Evolutionary conservation across 2,113 vertebrate species (phyloP).

Genomic region (Malurus elegans): DNA sequence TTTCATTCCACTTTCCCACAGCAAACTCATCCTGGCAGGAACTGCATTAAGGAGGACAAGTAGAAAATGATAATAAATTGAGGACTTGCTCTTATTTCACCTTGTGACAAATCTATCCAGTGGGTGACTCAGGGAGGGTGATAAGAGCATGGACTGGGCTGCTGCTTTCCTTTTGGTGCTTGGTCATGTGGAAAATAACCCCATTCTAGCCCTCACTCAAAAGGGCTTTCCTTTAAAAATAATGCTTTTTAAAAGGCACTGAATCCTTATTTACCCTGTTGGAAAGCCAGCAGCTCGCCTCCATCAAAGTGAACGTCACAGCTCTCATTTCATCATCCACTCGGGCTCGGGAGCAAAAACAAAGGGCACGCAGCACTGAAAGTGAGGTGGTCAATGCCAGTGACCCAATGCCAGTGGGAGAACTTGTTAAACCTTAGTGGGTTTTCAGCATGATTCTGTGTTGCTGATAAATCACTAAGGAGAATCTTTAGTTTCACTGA

Average conservation of each 20-base stretch:
- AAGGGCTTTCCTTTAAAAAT: constrained; percentile 48
- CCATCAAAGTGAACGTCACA: not conserved
- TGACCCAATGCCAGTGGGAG: not conserved
- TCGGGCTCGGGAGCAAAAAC: not conserved
- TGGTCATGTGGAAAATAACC: constrained; percentile 54
- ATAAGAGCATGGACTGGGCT: not conserved
- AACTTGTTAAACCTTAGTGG: not conserved
- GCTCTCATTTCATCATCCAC: not conserved
- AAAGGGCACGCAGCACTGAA: not conserved
- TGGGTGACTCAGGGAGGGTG: not conserved
- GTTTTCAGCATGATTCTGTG: not conserved
- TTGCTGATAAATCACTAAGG: not conserved
- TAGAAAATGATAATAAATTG: constrained; percentile 59
- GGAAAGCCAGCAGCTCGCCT: not conserved
- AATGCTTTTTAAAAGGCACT: constrained; percentile 17
- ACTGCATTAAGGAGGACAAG: constrained; percentile 29
- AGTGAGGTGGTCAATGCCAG: not conserved
- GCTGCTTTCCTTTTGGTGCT: constrained; percentile 20
- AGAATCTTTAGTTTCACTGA: not conserved
- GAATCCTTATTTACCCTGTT: not conserved
- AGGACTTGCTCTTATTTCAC: constrained; percentile 48
- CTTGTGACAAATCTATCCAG: constrained; percentile 43
- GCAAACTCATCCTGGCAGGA: constrained; percentile 61
- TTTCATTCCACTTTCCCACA: constrained; percentile 61
- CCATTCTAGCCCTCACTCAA: constrained; percentile 22